Percentiles rank a stretch among this genome's conserved stretches.
Conservation (phyloP, 2,797 vertebrate species). For the Melanotaenia trifasciata region DNA sequence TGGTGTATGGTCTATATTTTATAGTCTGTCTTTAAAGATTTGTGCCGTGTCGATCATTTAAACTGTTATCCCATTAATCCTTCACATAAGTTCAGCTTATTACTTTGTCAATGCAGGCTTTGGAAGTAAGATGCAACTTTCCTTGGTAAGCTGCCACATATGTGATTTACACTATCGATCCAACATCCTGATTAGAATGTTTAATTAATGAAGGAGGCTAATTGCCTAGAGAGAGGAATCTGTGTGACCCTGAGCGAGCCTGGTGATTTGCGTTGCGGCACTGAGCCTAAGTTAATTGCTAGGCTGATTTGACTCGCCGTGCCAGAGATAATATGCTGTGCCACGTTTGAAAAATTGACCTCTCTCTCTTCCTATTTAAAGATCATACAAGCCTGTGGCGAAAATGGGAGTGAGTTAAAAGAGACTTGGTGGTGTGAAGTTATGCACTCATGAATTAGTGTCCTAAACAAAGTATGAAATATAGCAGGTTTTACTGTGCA, state of each 20-base stretch:
- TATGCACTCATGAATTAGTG: slow-evolving; percentile 50
- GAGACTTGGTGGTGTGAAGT: slow-evolving; percentile 37
- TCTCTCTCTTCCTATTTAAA: slow-evolving; percentile 71
- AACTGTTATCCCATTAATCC: slow-evolving; percentile 55
- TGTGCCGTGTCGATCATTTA: slow-evolving; percentile 41
- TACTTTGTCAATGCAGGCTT: slow-evolving; percentile 61
- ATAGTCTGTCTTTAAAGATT: slow-evolving; percentile 27
- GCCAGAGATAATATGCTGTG: slow-evolving; percentile 73
- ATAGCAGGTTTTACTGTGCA: slow-evolving; percentile 41
- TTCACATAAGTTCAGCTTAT: slow-evolving; percentile 60
- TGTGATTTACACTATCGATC: slow-evolving; percentile 79
- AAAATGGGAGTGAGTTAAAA: slow-evolving; percentile 32
- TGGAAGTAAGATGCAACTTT: slow-evolving; percentile 71
- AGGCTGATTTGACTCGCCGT: slow-evolving; percentile 72
- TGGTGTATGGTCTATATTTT: neutral
- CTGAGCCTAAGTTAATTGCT: slow-evolving; percentile 79
- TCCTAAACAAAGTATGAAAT: slow-evolving; percentile 57
- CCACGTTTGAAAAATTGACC: slow-evolving; percentile 71
- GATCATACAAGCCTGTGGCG: slow-evolving; percentile 58
- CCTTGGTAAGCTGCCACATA: slow-evolving; percentile 53
- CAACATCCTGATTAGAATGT: slow-evolving; percentile 82
- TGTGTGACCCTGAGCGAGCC: slow-evolving; percentile 68
- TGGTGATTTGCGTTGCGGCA: slow-evolving; percentile 74
- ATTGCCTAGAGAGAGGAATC: slow-evolving; percentile 79
- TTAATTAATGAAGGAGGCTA: slow-evolving; percentile 84